phyloP scores from a whole-genome alignment of 2,888 invertebrate genomes.

The Mesorhabditis belari region DNA sequence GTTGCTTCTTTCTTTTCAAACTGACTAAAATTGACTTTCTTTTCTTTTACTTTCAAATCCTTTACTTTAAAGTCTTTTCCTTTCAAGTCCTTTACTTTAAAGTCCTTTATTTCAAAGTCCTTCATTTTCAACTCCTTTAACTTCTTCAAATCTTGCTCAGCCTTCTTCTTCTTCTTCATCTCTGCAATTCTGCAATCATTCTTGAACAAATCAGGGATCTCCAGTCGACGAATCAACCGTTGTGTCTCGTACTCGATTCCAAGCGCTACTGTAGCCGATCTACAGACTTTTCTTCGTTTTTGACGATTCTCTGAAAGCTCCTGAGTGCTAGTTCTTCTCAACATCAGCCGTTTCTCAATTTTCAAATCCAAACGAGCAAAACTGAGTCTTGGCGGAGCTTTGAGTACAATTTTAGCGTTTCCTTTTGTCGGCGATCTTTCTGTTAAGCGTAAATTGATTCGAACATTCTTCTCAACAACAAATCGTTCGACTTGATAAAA shows the following conservation, averaged over 20 bases:
- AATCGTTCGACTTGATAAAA: conserved; percentile 34
- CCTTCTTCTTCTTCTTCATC: too few relatives aligned
- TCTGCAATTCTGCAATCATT: neutral
- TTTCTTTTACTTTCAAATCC: too few relatives aligned
- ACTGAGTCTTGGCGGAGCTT: conserved; percentile 22
- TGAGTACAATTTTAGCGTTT: conserved; percentile 14
- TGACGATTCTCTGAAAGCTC: conserved; percentile 15
- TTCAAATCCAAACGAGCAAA: conserved; percentile 21
- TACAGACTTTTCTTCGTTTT: conserved; percentile 20
- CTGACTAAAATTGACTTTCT: too few relatives aligned
- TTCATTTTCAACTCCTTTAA: too few relatives aligned
- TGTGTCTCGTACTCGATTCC: conserved; percentile 19
- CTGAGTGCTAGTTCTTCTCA: conserved; percentile 17
- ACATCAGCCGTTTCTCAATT: conserved; percentile 8
- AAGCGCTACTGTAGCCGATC: conserved; percentile 23
- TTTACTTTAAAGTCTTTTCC: too few relatives aligned
- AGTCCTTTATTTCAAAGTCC: too few relatives aligned
- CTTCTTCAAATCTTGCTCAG: too few relatives aligned
- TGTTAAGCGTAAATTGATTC: conserved; percentile 44
- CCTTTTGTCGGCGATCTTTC: conserved; percentile 31
- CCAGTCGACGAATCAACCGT: conserved; percentile 24
- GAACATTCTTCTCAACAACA: conserved; percentile 36
- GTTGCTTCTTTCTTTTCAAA: too few relatives aligned
- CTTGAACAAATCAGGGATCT: conserved; percentile 34
- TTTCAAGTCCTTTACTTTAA: too few relatives aligned